Conservation (phyloP, 2,797 vertebrate species). For the Centropyge bicolor region DNA sequence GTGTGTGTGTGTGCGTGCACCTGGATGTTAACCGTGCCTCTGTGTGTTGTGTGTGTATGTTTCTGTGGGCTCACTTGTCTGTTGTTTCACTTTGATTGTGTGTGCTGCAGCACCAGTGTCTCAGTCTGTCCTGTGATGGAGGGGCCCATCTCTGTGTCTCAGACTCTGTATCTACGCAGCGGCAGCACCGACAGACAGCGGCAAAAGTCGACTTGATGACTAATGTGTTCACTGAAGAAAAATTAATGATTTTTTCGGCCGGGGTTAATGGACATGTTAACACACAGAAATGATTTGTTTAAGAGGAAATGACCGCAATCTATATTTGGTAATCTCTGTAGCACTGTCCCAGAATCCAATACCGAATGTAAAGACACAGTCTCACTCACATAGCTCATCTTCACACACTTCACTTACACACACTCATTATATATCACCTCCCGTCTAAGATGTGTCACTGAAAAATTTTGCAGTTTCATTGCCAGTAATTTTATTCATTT, state of each 20-base stretch:
- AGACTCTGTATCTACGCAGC: slow-evolving; percentile 23
- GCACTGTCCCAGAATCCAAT: slow-evolving; percentile 73
- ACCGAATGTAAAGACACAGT: slow-evolving; percentile 56
- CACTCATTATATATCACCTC: slow-evolving; percentile 33
- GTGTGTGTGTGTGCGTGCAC: slow-evolving; percentile 20
- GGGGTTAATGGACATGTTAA: slow-evolving; percentile 97
- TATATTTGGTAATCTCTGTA: slow-evolving; percentile 92
- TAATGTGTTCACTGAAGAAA: slow-evolving; percentile 94
- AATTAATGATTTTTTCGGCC: slow-evolving; percentile 94
- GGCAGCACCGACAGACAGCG: slow-evolving; percentile 82
- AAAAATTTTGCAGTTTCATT: slow-evolving; percentile 76
- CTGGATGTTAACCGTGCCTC: slow-evolving; percentile 32
- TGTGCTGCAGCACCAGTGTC: slow-evolving; percentile 22
- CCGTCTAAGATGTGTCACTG: slow-evolving; percentile 47
- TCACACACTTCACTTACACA: slow-evolving; percentile 40
- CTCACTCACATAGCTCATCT: slow-evolving; percentile 6
- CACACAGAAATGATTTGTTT: slow-evolving; percentile 95
- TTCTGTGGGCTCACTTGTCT: slow-evolving; percentile 52
- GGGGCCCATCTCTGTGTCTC: slow-evolving; percentile 37
- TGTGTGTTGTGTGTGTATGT: slow-evolving; percentile 50
- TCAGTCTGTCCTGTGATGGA: slow-evolving; percentile 48
- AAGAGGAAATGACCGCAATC: slow-evolving; percentile 96
- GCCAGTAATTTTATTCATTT: slow-evolving; percentile 79
- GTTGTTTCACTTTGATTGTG: slow-evolving; percentile 35
- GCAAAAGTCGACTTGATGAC: slow-evolving; percentile 91